Percentiles rank a stretch among this genome's conserved stretches.
Conservation (phyloP, 2,113 vertebrate species). For the Thalassarche chlororhynchos region DNA sequence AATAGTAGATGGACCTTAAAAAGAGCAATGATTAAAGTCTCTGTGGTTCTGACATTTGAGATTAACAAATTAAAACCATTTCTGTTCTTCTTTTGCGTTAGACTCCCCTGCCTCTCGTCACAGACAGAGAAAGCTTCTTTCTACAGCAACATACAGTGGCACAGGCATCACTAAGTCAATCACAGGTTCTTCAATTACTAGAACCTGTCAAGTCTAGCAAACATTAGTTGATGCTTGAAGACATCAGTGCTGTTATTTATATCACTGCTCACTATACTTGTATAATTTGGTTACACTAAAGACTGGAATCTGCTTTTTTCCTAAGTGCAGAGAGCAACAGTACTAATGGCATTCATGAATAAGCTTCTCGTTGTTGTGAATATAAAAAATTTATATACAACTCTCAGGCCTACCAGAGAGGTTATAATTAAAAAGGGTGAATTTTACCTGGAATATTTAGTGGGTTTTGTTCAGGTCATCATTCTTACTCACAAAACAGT, state of each 20-base stretch:
- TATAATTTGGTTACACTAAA: conserved; percentile 49
- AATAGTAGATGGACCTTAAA: not conserved
- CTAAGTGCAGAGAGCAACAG: not conserved
- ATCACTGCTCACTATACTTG: not conserved
- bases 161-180: not conserved
- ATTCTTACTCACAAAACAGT: not conserved
- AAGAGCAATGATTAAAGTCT: not conserved
- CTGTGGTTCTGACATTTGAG: not conserved
- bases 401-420: not conserved
- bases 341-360: conserved; percentile 28
- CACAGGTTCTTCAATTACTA: conserved; percentile 40
- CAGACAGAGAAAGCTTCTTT: not conserved
- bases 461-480: not conserved
- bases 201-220: conserved; percentile 19
- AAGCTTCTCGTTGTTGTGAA: not conserved
- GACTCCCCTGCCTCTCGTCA: not conserved
- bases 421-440: not conserved
- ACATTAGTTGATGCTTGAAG: conserved; percentile 20
- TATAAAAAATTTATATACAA: not conserved
- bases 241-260: conserved; percentile 43
- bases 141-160: not conserved
- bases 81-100: not conserved
- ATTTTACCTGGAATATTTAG: not conserved
- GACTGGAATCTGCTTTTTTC: conserved; percentile 26
- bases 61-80: not conserved